These are phyloP conservation scores for Lithophane ornitopus DNA, from an alignment of 2,888 invertebrate genomes.

Conservation along the genomic window DNA sequence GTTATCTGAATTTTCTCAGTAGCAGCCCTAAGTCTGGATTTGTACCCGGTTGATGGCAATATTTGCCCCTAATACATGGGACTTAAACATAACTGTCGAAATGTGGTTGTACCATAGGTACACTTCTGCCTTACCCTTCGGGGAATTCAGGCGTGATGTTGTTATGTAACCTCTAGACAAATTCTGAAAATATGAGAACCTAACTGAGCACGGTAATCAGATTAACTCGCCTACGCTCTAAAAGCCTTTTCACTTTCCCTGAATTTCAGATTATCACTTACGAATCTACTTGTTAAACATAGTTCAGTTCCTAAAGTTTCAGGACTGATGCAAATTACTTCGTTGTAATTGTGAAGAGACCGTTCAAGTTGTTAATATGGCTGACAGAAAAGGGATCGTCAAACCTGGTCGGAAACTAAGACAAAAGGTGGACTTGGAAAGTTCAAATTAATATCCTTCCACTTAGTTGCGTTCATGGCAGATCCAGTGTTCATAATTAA, in stretches of 20 bases:
- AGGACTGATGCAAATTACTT: conserved; percentile 33
- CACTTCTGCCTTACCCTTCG: too few species aligned
- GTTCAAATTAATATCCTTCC: conserved; percentile 47
- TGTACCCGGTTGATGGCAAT: too few species aligned
- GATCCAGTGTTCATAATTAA: conserved; percentile 9
- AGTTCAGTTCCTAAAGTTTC: conserved; percentile 32
- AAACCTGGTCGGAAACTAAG: conserved; percentile 7
- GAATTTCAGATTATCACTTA: conserved; percentile 18
- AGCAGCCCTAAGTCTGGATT: too few species aligned
- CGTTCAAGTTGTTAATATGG: conserved; percentile 31
- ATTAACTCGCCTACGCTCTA: too few species aligned
- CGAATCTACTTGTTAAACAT: conserved; percentile 18
- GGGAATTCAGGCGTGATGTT: too few species aligned
- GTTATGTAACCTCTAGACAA: too few species aligned
- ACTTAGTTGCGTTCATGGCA: conserved; percentile 13
- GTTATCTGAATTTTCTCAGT: too few species aligned
- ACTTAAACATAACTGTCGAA: too few species aligned
- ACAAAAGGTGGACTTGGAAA: conserved; percentile 45
- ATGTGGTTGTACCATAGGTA: too few species aligned
- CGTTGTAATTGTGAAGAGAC: conserved; percentile 22
- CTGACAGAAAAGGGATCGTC: conserved; percentile 31
- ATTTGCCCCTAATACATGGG: too few species aligned
- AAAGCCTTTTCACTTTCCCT: not conserved
- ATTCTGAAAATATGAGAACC: too few species aligned
- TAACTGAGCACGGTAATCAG: too few species aligned